phyloP scores from a whole-genome alignment of 2,113 vertebrate genomes.

The Aldabrachelys gigantea region DNA sequence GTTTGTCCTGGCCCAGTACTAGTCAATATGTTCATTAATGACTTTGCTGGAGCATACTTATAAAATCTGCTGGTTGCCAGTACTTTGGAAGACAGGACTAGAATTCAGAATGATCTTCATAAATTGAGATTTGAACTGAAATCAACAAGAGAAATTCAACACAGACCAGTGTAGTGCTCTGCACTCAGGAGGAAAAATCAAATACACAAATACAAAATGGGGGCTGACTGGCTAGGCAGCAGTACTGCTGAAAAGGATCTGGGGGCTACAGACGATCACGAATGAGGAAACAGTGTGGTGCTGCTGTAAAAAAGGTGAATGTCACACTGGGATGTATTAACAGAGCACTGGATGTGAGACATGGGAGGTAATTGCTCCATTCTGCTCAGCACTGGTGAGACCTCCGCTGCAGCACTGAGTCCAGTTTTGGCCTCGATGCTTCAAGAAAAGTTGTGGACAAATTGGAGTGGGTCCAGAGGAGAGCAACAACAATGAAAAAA shows the following conservation, averaged over 20 bases:
- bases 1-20: background rate
- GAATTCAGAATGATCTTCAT: background rate
- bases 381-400: background rate
- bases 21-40: background rate
- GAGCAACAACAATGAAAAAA: background rate
- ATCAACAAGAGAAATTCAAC: background rate
- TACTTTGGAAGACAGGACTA: background rate
- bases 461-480: background rate
- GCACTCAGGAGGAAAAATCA: background rate
- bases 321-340: background rate
- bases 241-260: background rate
- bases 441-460: background rate
- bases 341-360: background rate
- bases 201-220: background rate
- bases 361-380: fast-evolving
- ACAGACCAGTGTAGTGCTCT: background rate
- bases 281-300: background rate
- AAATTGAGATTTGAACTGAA: background rate
- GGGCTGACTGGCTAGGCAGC: background rate
- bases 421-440: background rate
- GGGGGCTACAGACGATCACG: background rate
- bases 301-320: background rate
- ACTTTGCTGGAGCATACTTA: background rate
- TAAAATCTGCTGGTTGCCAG: background rate
- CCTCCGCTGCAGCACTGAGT: background rate